Base-by-base conservation (phyloP, 2,888 invertebrate genomes). In the Phengaris alcon region DNA sequence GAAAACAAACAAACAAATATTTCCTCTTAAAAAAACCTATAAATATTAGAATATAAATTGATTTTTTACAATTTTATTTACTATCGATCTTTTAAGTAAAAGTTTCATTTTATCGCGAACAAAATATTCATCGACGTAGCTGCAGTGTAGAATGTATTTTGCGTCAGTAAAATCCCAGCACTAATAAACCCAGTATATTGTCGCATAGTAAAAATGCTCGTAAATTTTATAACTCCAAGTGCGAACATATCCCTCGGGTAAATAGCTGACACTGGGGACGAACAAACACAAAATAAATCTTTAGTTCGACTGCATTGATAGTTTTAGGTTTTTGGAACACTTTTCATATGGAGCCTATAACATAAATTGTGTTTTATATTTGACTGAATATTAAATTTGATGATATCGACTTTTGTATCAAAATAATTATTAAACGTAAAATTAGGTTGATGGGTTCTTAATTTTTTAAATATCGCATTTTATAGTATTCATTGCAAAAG, bases 181-280 rank as follows among this genome's bases (percentile, higher is more conserved):
- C 72, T 72, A 52, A 54, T 72, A 72, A 15, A 70, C 22, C 52
- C 52, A 1, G 72, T 72, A 22, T 75, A 75, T 59, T 70, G 70
- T 68, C 68, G 73, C 57, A 75, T 52, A 73, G 76, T 75, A 78
- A 78, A 75, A 77, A 68, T 72, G 48, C 44, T 76, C 75, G 75
- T 78, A 78, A 77, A 77, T 78, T 76, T 76, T 76, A 70, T 76
- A 74, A 74, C 73, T 75, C 73, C 76, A 78, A 78, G 76, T 77
- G 76, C 74, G 78, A 81, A 80, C 80, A 79, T 80, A 73, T 77
- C 72, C 77, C 76, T 76, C 68, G 73, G 75, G 75, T 35, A 46
- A 64, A 64, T 64, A 72, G 12, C 51, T 22, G 51, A 51, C 70
- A 22, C 70, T 15, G 54, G 35, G 54, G 72, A 54, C 54, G 22